Evolutionary conservation across 64 coral and sea anemone species (phyloP).

Genomic region (Montipora efflorescens): DNA sequence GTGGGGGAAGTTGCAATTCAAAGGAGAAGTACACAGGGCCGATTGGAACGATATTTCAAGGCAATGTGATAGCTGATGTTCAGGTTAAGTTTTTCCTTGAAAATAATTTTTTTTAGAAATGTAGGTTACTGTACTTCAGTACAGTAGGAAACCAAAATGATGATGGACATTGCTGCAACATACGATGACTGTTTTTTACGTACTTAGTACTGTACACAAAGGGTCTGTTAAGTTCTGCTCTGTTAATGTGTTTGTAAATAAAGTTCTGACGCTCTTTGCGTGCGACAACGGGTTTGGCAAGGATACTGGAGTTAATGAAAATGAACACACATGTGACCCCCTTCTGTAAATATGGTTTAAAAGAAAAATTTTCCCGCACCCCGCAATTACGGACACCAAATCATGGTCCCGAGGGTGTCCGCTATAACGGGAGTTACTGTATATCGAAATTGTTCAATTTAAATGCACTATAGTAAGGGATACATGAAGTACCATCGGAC

Average conservation of each 20-base stretch:
- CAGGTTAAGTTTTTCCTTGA: constrained; percentile 8
- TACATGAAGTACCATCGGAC: too few species aligned
- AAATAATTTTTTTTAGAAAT: too few species aligned
- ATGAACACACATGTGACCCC: constrained; percentile 16
- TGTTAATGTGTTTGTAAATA: too few species aligned
- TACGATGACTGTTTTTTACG: too few species aligned
- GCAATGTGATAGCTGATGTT: constrained; percentile 46
- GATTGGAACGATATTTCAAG: constrained; percentile 31
- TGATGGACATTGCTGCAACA: too few species aligned
- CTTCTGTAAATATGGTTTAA: constrained; percentile 19
- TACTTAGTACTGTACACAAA: too few species aligned
- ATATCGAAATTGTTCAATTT: too few species aligned
- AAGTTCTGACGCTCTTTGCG: too few species aligned
- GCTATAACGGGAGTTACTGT: constrained; percentile 36
- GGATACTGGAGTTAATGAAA: not conserved
- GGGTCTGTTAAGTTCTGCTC: too few species aligned
- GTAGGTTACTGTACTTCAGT: too few species aligned
- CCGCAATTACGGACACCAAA: constrained; percentile 84
- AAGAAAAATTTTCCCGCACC: constrained; percentile 59
- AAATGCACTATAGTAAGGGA: not conserved
- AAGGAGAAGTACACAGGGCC: constrained; percentile 48
- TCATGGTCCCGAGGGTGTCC: constrained; percentile 57
- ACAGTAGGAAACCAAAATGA: too few species aligned
- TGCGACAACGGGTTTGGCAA: too few species aligned
- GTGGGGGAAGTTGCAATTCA: constrained; percentile 36